phyloP scores from a whole-genome alignment of 2,797 vertebrate genomes.

The Hafferia zeledoni region DNA sequence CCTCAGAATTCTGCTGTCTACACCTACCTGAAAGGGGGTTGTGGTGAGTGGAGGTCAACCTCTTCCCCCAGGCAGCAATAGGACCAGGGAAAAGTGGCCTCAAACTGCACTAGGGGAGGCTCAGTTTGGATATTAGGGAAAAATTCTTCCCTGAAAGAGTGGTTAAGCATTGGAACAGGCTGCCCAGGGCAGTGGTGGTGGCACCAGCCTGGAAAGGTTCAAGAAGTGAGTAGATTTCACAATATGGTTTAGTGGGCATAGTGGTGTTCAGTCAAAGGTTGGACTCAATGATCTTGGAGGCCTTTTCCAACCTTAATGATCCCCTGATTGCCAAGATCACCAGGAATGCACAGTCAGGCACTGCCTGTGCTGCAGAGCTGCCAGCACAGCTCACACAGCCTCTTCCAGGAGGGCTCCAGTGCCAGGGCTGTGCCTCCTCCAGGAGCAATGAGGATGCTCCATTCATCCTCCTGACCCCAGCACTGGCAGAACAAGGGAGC shows the following conservation, averaged over 20 bases:
- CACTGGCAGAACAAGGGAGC: neutral
- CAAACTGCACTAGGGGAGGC: neutral
- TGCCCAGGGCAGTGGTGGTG: too few relatives aligned
- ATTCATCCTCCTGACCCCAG: neutral
- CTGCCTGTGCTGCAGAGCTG: neutral
- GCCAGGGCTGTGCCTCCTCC: neutral
- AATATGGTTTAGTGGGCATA: neutral
- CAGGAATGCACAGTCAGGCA: accelerated
- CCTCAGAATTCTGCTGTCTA: neutral
- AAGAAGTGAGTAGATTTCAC: neutral
- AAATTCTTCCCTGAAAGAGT: neutral
- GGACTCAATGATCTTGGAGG: neutral
- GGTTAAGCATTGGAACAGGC: neutral
- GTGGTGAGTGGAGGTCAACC: neutral
- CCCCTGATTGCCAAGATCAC: neutral
- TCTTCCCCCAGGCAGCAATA: neutral
- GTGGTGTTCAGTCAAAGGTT: neutral
- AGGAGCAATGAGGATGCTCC: accelerated
- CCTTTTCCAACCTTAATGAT: neutral
- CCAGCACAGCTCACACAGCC: neutral
- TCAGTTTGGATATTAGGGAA: neutral
- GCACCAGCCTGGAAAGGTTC: neutral
- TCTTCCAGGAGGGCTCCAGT: neutral
- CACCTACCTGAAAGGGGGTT: neutral
- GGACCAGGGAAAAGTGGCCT: neutral